Conservation (phyloP, 2,888 invertebrate genomes). For the Hermaeophaga mercurialis region DNA sequence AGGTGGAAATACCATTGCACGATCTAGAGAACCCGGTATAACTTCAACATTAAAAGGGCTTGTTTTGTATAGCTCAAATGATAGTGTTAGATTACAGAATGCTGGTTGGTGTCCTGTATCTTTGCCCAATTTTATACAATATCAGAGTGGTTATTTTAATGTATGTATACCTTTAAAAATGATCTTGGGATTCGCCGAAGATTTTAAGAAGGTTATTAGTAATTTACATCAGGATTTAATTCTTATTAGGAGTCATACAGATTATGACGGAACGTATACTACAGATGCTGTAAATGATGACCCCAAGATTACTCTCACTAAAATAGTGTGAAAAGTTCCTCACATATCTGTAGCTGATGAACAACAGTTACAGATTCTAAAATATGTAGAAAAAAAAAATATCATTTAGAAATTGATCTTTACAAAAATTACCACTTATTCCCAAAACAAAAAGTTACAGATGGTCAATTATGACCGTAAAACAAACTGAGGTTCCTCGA, state of each 20-base stretch:
- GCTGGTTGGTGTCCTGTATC: neutral
- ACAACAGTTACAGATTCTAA: constrained; percentile 20
- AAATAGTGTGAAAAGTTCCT: constrained; percentile 32
- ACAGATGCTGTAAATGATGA: constrained; percentile 21
- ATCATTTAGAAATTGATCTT: constrained; percentile 28
- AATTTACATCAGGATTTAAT: constrained; percentile 34
- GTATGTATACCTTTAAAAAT: constrained; percentile 24
- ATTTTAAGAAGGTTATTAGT: constrained; percentile 31
- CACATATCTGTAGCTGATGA: constrained; percentile 24
- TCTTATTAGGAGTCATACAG: constrained; percentile 27
- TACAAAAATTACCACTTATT: constrained; percentile 28
- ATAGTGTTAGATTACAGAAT: neutral
- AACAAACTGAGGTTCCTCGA: constrained; percentile 22
- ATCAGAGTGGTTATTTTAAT: neutral
- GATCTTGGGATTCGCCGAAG: constrained; percentile 24
- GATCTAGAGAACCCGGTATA: no score
- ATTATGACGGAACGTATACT: constrained; percentile 26
- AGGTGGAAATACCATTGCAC: no score
- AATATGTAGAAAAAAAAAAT: constrained; percentile 12
- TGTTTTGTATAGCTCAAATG: neutral
- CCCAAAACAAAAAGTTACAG: constrained; percentile 22
- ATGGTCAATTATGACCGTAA: constrained; percentile 29
- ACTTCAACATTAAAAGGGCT: constrained; percentile 20
- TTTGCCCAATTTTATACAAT: neutral
- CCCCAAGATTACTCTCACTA: constrained; percentile 23